Evolutionary conservation across 2,888 invertebrate genomes (phyloP), one percentile per base, ranked within the genome.

Genomic region (Ornithoptera alexandrae): DNA sequence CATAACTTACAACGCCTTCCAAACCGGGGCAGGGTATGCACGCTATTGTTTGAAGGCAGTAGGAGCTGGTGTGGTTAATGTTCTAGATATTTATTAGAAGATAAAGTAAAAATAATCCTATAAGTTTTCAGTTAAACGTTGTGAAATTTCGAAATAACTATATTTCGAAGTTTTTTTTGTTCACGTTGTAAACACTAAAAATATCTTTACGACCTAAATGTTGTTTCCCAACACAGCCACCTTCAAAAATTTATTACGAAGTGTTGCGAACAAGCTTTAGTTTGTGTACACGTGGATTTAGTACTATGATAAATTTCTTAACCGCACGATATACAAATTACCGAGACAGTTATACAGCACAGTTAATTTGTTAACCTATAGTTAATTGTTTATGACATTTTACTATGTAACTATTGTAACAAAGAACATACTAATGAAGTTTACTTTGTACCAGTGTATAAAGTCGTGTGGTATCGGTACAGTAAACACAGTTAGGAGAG

Each of bases 261-360:
- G 59, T 59, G 65, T 65, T 65, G 59, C 50, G 24, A 58, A 50
- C 65, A 57, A 18, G 65, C 59, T 50, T 59, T 46, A 30, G 15
- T 3, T 17, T 18, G 59, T 65, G 59, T 65, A 65, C 59, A 30
- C 42, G 59, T 15, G 46, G 59, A 65, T 65, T 65, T 65, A 65
- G 58, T 65, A 58, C 10, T 22, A 57, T 65, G 59, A 65, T 65
- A 65, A 65, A 65, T 65, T 65, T 59, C 65, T 59, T 60, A 59
- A 65, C 65, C 65, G 30, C 50, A 30, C 7, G 20, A 58, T 59
- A 46, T 59, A 59, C 20, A 58, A 58, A 59, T 65, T 65, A 60
- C 59, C 46, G 15, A 12, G 30, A 30, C 59, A 30, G 46, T 22
- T n/a, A 46, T 24, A n/a, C 57, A 4, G 57, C 22, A 15, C 57